Percentiles rank a stretch among this genome's conserved stretches.
Evolutionary conservation across 2,113 vertebrate species (phyloP).

Genomic region (Gallinago jamesoni): DNA sequence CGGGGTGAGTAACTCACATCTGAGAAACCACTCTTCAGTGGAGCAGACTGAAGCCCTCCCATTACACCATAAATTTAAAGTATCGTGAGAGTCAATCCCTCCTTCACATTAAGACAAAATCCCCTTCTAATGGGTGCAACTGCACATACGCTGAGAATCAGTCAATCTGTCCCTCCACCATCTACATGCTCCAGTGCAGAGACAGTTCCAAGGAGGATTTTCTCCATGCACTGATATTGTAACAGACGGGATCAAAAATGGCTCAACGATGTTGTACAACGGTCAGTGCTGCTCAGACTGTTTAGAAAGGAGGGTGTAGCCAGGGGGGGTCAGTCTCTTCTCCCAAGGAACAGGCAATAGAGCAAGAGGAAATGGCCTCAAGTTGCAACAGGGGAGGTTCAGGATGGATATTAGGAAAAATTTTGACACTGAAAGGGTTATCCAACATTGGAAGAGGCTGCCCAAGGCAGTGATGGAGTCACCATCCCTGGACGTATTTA

Average conservation of each 20-base stretch:
- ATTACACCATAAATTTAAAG: neutral
- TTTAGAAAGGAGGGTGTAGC: too few relatives aligned
- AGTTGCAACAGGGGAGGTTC: too few relatives aligned
- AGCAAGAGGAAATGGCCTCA: too few relatives aligned
- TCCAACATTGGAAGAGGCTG: too few relatives aligned
- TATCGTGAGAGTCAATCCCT: neutral
- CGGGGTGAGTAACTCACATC: fast-evolving
- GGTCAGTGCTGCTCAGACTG: neutral
- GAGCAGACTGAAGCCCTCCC: neutral
- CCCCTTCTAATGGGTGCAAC: neutral
- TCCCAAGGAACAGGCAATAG: too few relatives aligned
- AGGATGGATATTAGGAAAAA: too few relatives aligned
- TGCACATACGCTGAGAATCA: neutral
- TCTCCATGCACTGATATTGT: neutral
- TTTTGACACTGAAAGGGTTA: too few relatives aligned
- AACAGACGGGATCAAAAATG: neutral
- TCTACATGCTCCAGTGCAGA: too few relatives aligned
- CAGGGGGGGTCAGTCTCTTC: too few relatives aligned
- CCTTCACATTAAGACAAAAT: neutral
- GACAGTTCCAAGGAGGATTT: neutral
- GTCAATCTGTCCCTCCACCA: neutral
- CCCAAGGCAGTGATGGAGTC: too few relatives aligned
- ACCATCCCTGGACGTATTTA: too few relatives aligned
- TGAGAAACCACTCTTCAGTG: neutral
- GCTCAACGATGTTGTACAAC: neutral